These are phyloP conservation scores for Acronicta aceris DNA, from an alignment of 2,888 invertebrate species.

Conservation along the genomic window DNA sequence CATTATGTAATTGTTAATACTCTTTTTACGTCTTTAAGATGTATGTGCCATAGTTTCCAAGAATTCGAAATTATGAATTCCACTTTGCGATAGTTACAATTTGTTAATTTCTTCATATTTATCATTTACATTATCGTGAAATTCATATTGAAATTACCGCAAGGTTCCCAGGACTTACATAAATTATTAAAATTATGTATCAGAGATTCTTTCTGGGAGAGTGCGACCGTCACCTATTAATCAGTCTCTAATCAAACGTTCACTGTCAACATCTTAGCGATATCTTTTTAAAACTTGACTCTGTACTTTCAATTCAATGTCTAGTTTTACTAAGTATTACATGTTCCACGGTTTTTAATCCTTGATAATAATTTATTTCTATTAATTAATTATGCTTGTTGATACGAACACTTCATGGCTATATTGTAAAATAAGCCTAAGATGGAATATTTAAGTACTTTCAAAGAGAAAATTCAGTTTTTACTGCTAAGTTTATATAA, in stretches of 20 bases:
- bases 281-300: conserved; percentile 43
- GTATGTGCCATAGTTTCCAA: conserved; percentile 41
- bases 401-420: conserved; percentile 1
- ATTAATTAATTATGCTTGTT: not conserved
- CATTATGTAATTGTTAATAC: conserved; percentile 3
- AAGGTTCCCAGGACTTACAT: conserved; percentile 16
- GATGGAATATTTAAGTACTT: not conserved
- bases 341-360: conserved; percentile 1
- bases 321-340: conserved; percentile 4
- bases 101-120: not conserved
- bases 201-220: conserved; percentile 40
- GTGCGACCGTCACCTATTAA: conserved; percentile 53
- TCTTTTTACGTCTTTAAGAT: conserved; percentile 11
- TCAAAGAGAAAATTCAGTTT: conserved; percentile 6
- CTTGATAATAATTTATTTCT: not conserved
- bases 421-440: not conserved
- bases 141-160: conserved; percentile 26
- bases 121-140: not conserved
- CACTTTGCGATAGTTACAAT: conserved; percentile 38
- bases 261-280: conserved; percentile 37
- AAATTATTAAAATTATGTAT: not conserved
- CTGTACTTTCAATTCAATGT: conserved; percentile 53
- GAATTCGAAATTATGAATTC: conserved; percentile 27
- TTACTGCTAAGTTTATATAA: conserved; percentile 27
- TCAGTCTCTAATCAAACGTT: conserved; percentile 56